Base-by-base conservation (phyloP, 2,888 invertebrate species). In the Lymantria dispar region DNA sequence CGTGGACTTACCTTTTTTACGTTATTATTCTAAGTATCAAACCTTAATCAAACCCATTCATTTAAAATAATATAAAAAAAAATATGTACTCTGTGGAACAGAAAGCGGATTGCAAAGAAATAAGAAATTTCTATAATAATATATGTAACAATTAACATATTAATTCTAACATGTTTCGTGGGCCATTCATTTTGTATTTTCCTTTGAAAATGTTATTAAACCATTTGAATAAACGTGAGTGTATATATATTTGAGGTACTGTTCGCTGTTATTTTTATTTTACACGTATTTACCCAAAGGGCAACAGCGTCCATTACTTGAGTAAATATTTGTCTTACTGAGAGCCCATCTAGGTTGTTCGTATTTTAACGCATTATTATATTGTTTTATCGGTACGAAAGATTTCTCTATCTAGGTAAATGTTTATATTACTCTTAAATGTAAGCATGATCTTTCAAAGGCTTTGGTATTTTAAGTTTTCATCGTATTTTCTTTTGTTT, bases 261-360 rank as follows among this genome's bases (percentile, higher is more conserved):
- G 11, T 30, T 0, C n/a, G 31, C 14, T 45, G 47, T 45, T 73
- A 70, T 76, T 75, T 77, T 68, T 75, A 68, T 72, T 76, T 75
- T 72, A 40, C 15, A 40, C 10, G 40, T 40, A 77, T 76, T 74
- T 74, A 75, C 71, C 67, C 71, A 64, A 52, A 65, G 60, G 69
- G 68, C 66, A 60, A 60, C 69, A 61, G 65, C 84, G 14, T 12
- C 40, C 83, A 85, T 86, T 85, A 85, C 82, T 76, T 72, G 72
- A 40, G 52, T 72, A 77, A 85, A 86, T 76, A 81, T 86, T 85
- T 80, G 74, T 60, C 51, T 64, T 64, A 66, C 62, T 78, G 77
- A 82, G 77, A 80, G 80, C 82, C 73, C 72, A 70, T 71, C 65
- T 50, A 38, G 37, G 47, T 51, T 75, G 70, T 77, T 74, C 77